A percentile compares a stretch with the other conserved stretches of the same genome.
Evolutionary conservation across 2,797 vertebrate genomes (phyloP).

Genomic region (Amblyopsis hoosieri): DNA sequence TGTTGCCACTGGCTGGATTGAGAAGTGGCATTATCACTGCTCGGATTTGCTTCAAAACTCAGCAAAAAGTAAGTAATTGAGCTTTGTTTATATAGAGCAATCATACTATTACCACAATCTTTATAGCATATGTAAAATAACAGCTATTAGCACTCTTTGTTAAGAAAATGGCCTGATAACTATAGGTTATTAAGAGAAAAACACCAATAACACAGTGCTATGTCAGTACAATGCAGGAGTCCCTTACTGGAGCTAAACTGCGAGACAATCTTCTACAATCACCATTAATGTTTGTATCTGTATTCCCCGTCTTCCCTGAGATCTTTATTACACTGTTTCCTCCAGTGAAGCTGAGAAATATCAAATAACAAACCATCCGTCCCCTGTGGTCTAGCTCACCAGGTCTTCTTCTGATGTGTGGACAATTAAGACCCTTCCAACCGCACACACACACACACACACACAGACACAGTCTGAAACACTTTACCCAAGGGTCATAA

Average conservation of each 20-base stretch:
- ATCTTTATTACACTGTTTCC: constrained; percentile 3
- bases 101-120: no score
- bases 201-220: no score
- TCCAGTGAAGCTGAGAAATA: constrained; percentile 14
- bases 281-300: not conserved
- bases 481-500: constrained; percentile 44
- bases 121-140: no score
- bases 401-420: constrained; percentile 36
- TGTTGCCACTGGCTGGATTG: no score
- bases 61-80: no score
- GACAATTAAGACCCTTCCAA: constrained; percentile 49
- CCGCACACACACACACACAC: not conserved
- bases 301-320: not conserved
- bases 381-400: constrained; percentile 14
- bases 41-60: no score
- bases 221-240: not conserved
- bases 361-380: constrained; percentile 25
- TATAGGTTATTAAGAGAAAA: no score
- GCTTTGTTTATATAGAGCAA: no score
- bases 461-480: not conserved
- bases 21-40: no score
- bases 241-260: constrained; percentile 5
- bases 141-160: no score
- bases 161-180: no score
- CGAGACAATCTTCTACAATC: not conserved